These are phyloP conservation scores for Ictidomys tridecemlineatus DNA, from an alignment of 2,113 vertebrate genomes.

Conservation along the genomic window DNA sequence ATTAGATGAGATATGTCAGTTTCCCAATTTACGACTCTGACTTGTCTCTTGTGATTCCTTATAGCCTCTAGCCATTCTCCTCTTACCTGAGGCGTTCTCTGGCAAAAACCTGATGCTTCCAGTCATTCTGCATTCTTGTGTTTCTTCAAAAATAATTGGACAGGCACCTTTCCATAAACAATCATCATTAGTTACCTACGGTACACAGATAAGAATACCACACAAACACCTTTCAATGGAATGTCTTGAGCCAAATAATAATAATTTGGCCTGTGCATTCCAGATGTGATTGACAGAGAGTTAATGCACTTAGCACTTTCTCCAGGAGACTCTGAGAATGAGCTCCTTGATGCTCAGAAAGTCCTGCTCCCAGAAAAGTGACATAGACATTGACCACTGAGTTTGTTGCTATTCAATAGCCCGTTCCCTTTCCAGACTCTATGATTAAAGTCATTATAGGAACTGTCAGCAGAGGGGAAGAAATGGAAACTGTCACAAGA, in stretches of 20 bases:
- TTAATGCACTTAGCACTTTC: constrained; percentile 91
- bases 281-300: constrained; percentile 91
- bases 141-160: constrained; percentile 99
- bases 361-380: constrained; percentile 90
- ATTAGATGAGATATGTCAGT: constrained; percentile 99
- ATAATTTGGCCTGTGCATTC: constrained; percentile 87
- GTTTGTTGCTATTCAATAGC: constrained; percentile 90
- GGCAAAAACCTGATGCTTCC: constrained; percentile 98
- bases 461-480: constrained; percentile 88
- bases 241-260: constrained; percentile 89
- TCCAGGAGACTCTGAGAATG: constrained; percentile 88
- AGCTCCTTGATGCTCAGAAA: constrained; percentile 90
- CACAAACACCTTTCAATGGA: constrained; percentile 90
- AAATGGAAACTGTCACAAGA: constrained; percentile 89
- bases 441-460: constrained; percentile 92
- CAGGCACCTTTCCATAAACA: constrained; percentile 97
- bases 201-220: constrained; percentile 90
- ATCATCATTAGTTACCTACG: constrained; percentile 91
- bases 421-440: constrained; percentile 87
- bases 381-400: constrained; percentile 91
- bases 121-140: constrained; percentile 99
- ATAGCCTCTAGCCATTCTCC: constrained; percentile 99
- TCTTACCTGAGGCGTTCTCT: constrained; percentile 99
- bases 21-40: constrained; percentile 98
- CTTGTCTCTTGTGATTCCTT: constrained; percentile 95